Base-by-base conservation (phyloP, 2,888 invertebrate species). In the Cataglyphis altisquamis region DNA sequence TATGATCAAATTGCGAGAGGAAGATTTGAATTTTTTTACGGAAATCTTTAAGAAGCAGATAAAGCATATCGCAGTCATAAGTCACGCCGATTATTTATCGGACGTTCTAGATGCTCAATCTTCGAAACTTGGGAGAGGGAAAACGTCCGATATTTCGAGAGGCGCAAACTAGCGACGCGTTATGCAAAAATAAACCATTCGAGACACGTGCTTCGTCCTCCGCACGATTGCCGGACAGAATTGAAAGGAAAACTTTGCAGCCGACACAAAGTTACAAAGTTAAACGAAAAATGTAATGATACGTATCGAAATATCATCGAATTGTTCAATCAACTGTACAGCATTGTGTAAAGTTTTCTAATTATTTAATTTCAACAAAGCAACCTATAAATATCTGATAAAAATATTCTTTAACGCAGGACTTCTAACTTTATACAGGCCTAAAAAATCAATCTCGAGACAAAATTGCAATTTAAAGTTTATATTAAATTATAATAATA, bases 101-200 rank as follows among this genome's bases (percentile, higher is more conserved):
- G 32, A 18, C 18, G 57, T 81, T 74, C 72, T 75, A 39, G 62
- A 78, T 32, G 41, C 39, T 70, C 25, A 25, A n/a, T 39, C 67
- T 36, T 10, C 18, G 15, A 60, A 12, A 60, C 18, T 12, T 12
- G 21, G 25, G 45, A 2, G 55, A 67, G 82, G 64, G 78, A 57
- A 64, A 78, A 77, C 83, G 84, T 82, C 83, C 68, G 86, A 78
- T 32, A 72, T 80, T 78, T 81, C 80, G 63, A 52, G 68, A 57
- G 82, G 36, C 25, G 57, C 73, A 68, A 70, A 45, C 66, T 60
- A 62, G 39, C 63, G 6, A 41, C 36, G 60, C 32, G 52, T 73
- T 67, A 73, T 45, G 83, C 48, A 72, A 87, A 86, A 88, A 86
- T 86, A 90, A 88, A 88, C 83, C 32, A 36, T n/a, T 8, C 32